Percentiles rank a stretch among this genome's conserved stretches.
Conservation (phyloP, 2,888 invertebrate species). For the Cylloceria caligata region DNA sequence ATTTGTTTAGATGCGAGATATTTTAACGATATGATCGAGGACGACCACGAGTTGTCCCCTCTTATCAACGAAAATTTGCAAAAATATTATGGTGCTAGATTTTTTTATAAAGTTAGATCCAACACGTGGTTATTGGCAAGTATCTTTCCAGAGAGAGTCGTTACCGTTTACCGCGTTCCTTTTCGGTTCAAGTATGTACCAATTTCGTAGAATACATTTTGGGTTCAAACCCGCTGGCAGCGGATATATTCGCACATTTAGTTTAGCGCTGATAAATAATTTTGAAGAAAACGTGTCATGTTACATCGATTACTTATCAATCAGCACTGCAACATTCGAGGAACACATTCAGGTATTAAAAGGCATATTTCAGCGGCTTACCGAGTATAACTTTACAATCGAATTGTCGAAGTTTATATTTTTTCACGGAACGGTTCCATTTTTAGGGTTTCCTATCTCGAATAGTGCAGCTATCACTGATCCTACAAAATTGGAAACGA, state of each 20-base stretch:
- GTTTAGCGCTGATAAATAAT: slow-evolving; percentile 69
- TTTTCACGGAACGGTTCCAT: slow-evolving; percentile 47
- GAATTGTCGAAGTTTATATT: slow-evolving; percentile 73
- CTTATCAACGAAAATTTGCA: slow-evolving; percentile 64
- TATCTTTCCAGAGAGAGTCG: slow-evolving; percentile 60
- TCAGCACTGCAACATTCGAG: slow-evolving; percentile 70
- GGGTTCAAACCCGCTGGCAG: slow-evolving; percentile 68
- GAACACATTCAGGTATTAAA: slow-evolving; percentile 67
- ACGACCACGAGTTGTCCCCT: slow-evolving; percentile 71
- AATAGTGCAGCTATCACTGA: slow-evolving; percentile 32
- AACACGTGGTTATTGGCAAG: slow-evolving; percentile 71
- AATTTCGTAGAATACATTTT: slow-evolving; percentile 74
- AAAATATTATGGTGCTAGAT: slow-evolving; percentile 65
- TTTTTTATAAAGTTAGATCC: slow-evolving; percentile 68
- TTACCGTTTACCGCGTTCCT: slow-evolving; percentile 67
- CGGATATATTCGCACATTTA: slow-evolving; percentile 63
- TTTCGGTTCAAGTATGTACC: slow-evolving; percentile 64
- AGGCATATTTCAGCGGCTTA: slow-evolving; percentile 65
- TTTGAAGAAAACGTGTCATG: slow-evolving; percentile 66
- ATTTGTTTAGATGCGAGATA: slow-evolving; percentile 76
- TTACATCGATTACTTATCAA: slow-evolving; percentile 76
- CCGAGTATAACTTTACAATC: slow-evolving; percentile 68
- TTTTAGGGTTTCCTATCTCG: slow-evolving; percentile 43
- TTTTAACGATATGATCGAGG: slow-evolving; percentile 72
- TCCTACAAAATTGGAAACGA: slow-evolving; percentile 64